A percentile compares a stretch with the other conserved stretches of the same genome.
These are phyloP conservation scores for Mayetiola destructor DNA, from an alignment of 2,888 invertebrate genomes.

Conservation along the genomic window DNA sequence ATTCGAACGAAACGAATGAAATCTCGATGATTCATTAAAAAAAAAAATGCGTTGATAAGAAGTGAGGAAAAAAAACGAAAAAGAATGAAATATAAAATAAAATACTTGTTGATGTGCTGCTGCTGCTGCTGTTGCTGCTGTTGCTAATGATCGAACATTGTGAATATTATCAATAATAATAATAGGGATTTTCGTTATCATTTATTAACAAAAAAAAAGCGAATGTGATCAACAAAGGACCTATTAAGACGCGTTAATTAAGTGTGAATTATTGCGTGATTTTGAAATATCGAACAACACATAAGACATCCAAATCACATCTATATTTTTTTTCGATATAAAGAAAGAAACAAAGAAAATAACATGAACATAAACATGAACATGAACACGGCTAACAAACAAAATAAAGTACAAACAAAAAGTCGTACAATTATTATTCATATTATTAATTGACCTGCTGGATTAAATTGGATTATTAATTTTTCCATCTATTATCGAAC, in stretches of 20 bases:
- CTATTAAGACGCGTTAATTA: too few species aligned
- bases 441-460: conserved; percentile 12
- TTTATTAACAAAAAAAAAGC: background rate
- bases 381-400: background rate
- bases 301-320: background rate
- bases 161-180: background rate
- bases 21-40: too few species aligned
- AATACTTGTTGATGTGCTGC: too few species aligned
- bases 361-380: too few species aligned
- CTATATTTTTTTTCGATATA: background rate
- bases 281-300: too few species aligned
- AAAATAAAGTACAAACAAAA: background rate
- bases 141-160: background rate
- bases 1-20: too few species aligned
- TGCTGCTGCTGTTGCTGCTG: background rate
- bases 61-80: too few species aligned
- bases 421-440: background rate
- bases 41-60: too few species aligned
- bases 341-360: background rate
- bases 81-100: too few species aligned
- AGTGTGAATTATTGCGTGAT: background rate
- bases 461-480: conserved; percentile 11
- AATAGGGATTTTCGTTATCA: background rate
- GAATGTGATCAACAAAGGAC: too few species aligned
- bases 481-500: background rate